Conservation (phyloP, 2,797 vertebrate genomes). For the Bradypodion ventrale region DNA sequence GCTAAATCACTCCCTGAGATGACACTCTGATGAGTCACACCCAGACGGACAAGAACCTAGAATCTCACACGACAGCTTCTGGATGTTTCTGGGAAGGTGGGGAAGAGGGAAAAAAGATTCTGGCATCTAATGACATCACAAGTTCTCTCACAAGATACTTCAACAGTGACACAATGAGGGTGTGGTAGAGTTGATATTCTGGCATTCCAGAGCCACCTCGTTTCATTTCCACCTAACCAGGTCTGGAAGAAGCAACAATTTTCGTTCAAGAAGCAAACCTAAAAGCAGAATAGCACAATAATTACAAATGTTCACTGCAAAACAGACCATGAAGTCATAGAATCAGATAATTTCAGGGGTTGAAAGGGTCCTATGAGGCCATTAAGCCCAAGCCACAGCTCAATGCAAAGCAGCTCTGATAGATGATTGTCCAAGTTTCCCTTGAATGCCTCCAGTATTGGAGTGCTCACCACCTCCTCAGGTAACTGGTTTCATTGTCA, state of each 20-base stretch:
- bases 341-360: too few relatives aligned
- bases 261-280: background rate
- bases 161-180: constrained; percentile 60
- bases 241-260: background rate
- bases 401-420: too few relatives aligned
- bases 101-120: background rate
- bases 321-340: background rate
- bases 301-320: background rate
- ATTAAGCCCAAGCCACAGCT: too few relatives aligned
- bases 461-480: too few relatives aligned
- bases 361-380: too few relatives aligned
- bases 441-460: too few relatives aligned
- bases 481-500: too few relatives aligned
- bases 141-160: constrained; percentile 62
- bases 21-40: constrained; percentile 25
- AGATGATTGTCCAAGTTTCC: too few relatives aligned
- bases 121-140: constrained; percentile 41
- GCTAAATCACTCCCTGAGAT: constrained; percentile 24
- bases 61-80: constrained; percentile 9
- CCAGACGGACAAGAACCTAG: constrained; percentile 23
- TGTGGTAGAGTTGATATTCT: constrained; percentile 44
- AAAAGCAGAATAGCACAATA: background rate
- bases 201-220: constrained; percentile 49
- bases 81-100: background rate
- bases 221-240: constrained; percentile 34